Conservation (phyloP, 1,140 invertebrate species). For the Tribolium castaneum region DNA sequence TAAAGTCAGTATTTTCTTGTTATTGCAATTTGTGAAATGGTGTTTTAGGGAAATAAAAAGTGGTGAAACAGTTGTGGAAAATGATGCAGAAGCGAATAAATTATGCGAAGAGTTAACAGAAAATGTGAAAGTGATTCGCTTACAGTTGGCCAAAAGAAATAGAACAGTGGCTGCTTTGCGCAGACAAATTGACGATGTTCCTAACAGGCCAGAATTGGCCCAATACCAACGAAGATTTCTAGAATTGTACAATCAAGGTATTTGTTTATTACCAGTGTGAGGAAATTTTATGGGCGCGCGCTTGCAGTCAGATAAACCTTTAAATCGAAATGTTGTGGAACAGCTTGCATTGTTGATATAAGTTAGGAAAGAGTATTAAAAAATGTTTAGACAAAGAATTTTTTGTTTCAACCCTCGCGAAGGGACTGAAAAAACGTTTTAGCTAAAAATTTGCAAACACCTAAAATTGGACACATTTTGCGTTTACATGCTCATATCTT, state of each 20-base stretch:
- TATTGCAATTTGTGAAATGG: background rate
- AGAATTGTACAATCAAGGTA: constrained; percentile 97
- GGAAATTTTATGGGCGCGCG: too few species aligned
- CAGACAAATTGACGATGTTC: constrained; percentile 89
- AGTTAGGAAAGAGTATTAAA: too few species aligned
- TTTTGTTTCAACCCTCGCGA: too few species aligned
- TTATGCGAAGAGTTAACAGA: constrained; percentile 68
- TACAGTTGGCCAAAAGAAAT: constrained; percentile 84
- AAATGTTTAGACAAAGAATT: too few species aligned
- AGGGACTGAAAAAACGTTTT: too few species aligned
- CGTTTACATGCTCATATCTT: too few species aligned
- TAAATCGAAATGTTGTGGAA: too few species aligned
- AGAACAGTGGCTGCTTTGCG: constrained; percentile 82
- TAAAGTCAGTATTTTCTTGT: constrained; percentile 70
- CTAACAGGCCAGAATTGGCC: constrained; percentile 89
- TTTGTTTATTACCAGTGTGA: too few species aligned
- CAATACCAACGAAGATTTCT: constrained; percentile 97
- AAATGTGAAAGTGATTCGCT: constrained; percentile 68
- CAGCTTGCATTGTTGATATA: too few species aligned
- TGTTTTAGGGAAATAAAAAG: constrained; percentile 66
- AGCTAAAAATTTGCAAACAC: too few species aligned
- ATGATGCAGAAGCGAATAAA: constrained; percentile 62
- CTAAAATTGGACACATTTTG: too few species aligned
- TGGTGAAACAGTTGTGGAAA: constrained; percentile 63
- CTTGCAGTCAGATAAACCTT: too few species aligned